Base-by-base conservation (phyloP, 1,140 invertebrate genomes). In the Lasioglossum baleicum region DNA sequence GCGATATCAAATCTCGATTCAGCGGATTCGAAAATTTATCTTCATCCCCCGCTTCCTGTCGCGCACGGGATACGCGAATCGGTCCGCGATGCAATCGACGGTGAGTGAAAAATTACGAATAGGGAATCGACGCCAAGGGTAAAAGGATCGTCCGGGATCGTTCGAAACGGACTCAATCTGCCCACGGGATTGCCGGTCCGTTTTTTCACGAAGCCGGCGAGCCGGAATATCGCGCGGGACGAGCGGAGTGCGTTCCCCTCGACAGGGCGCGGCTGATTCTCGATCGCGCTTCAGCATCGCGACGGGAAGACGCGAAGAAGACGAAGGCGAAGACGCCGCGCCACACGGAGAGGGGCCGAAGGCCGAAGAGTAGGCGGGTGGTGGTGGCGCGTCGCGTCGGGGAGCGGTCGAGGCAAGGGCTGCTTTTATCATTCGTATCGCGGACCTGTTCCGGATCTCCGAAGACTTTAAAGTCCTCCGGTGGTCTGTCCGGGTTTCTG, bases 341-440 rank as follows among this genome's bases (percentile, higher is more conserved):
- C 44, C 44, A 10, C 10, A 10, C 44, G 7, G 44, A 10, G 58
- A 48, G 69, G 65, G 64, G 48, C 56, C 51, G 64, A 66, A 42
- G 65, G 56, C 60, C 61, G 51, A 75, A 17, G 66, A 58, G 51
- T 3, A 53, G 35, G 68, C 42, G 26, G 44, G 56, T 53, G 48
- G 26, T 10, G 65, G 15, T 35, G 7, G 65, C 6, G 70, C 44
- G 63, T 15, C 15, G 17, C 2, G 48, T n/a, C 53, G 26, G 31
- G 64, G 10, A 48, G 48, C 56, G 66, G 60, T 13, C 53, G 82
- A 74, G 17, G 75, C 64, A 68, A 40, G 48, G 65, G 66, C 61
- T 67, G 71, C 80, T 80, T 88, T 87, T 86, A 88, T 89, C 88
- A 85, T 86, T 88, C 75, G 76, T 84, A 88, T 87, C 72, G 79